Base-by-base conservation (phyloP, 2,888 invertebrate species). In the Leptinotarsa tumamoca region DNA sequence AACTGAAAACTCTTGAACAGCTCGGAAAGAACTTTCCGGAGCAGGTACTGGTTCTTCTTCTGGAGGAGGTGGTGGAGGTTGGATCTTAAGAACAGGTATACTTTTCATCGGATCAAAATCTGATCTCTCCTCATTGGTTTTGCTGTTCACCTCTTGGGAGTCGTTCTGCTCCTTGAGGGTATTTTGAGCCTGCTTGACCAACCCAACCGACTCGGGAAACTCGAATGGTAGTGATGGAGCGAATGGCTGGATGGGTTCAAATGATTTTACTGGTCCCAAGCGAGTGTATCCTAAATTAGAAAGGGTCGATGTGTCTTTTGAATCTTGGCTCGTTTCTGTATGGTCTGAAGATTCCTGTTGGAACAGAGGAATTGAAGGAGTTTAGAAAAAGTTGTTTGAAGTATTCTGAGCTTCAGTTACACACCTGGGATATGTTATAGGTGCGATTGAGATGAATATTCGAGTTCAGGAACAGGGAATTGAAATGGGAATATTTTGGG, bases 221-320 rank as follows among this genome's bases (percentile, higher is more conserved):
- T 87, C 87, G 67, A 88, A 86, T 13, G 86, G 85, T 75, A 85
- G 77, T 58, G 87, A 78, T 3, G 87, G 87, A 76, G 86, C 85
- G 71, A 87, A 86, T n/a, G 85, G 85, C 80, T 85, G 83, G n/a
- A 85, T 21, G 43, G 84, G 85, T 75, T 86, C 83, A 66, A 84
- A 87, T 2, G 86, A 85, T 78, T 86, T 84, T 14, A 86, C 61
- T 13, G 86, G 84, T 79, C 85, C 86, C 72, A 86, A 83, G 10
- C 83, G 80, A 77, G 80, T 73, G 68, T 81, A 80, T 70, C 70
- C 73, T 68, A 68, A 68, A 73, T 72, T 71, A 73, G 69, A 79
- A 72, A 76, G 78, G 77, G 72, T 71, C 33, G 73, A 72, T 54
- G 72, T 68, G 56, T 72, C 77, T 61, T 67, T 67, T 14, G 66